Conservation (phyloP, 2,888 invertebrate genomes). For the Meloe dianella region DNA sequence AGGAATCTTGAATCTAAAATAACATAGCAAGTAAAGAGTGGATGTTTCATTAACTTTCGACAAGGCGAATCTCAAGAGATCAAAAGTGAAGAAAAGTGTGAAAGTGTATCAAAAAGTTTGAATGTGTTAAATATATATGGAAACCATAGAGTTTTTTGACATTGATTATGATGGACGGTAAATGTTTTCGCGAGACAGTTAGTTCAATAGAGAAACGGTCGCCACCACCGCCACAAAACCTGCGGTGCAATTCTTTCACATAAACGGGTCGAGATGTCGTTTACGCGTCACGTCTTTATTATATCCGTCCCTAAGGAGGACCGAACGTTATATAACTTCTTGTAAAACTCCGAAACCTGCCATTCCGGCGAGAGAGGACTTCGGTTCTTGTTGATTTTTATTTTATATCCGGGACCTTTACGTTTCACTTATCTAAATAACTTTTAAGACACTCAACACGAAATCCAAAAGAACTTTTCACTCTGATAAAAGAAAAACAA, state of each 20-base stretch:
- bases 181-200: slow-evolving; percentile 46
- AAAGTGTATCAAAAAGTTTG: neutral
- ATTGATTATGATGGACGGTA: slow-evolving; percentile 3
- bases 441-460: neutral
- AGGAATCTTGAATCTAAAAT: slow-evolving; percentile 18
- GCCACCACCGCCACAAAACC: slow-evolving; percentile 48
- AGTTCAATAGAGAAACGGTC: slow-evolving; percentile 50
- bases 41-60: slow-evolving; percentile 2
- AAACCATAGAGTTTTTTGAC: neutral
- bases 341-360: slow-evolving; percentile 59
- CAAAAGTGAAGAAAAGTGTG: neutral
- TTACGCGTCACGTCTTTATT: slow-evolving; percentile 62
- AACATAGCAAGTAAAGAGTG: neutral
- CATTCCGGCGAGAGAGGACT: slow-evolving; percentile 48
- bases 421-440: slow-evolving; percentile 28
- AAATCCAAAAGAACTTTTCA: neutral
- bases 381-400: slow-evolving; percentile 54
- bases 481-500: neutral
- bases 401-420: slow-evolving; percentile 39
- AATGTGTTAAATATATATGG: neutral
- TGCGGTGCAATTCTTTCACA: slow-evolving; percentile 56
- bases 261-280: slow-evolving; percentile 55
- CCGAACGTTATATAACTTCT: slow-evolving; percentile 62
- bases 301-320: slow-evolving; percentile 59
- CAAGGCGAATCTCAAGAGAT: neutral